These are phyloP conservation scores for Ephestia elutella DNA, from an alignment of 1,140 invertebrate species.

Conservation along the genomic window DNA sequence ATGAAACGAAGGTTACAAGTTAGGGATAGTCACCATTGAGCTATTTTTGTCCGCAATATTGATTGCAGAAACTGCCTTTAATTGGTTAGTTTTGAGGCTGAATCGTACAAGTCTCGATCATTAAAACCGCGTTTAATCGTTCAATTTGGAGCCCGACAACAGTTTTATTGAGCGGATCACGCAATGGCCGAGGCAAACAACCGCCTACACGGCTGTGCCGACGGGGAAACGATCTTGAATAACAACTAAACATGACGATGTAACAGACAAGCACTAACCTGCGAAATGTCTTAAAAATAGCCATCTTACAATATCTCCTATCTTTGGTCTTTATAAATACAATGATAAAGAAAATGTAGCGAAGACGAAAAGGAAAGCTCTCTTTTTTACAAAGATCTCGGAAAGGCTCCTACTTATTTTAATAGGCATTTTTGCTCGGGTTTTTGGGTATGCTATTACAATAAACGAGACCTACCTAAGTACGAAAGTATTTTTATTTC, in stretches of 20 bases:
- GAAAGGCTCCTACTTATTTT: no score
- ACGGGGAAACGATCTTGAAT: background rate
- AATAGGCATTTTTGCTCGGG: no score
- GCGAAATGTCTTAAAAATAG: no score
- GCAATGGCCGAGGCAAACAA: conserved; percentile 67
- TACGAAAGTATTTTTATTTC: no score
- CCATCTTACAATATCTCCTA: no score
- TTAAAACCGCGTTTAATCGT: conserved; percentile 27
- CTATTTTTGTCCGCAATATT: background rate
- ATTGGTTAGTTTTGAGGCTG: conserved; percentile 2
- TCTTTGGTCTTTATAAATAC: no score
- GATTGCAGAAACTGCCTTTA: background rate
- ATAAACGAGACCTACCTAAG: no score
- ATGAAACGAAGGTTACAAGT: no score
- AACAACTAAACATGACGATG: background rate
- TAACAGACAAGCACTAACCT: background rate
- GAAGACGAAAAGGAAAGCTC: no score
- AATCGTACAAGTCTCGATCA: background rate
- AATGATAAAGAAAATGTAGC: no score
- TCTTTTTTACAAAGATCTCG: no score
- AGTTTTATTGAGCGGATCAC: conserved; percentile 63
- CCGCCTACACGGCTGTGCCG: conserved; percentile 36
- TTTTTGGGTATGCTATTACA: no score
- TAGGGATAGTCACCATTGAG: background rate
- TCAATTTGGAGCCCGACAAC: conserved; percentile 49